These are phyloP conservation scores for Copidosoma floridanum DNA, from an alignment of 1,140 invertebrate species.

Conservation along the genomic window DNA sequence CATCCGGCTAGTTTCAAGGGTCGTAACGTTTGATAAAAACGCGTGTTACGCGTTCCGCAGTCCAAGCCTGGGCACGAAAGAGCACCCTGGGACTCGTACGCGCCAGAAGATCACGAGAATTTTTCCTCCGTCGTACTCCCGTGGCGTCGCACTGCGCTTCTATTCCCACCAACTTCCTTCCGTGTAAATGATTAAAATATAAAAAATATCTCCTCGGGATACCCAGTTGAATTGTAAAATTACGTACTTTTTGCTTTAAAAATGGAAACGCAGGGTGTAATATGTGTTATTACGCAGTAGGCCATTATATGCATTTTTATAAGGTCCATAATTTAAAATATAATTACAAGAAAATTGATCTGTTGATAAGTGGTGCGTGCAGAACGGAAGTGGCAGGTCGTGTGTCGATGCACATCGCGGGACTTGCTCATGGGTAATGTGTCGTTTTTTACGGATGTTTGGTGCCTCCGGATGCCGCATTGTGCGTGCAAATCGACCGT, in stretches of 20 bases:
- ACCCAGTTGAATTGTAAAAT: neutral
- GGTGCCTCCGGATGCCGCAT: neutral
- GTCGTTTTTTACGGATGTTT: conserved; percentile 15
- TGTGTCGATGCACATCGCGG: conserved; percentile 23
- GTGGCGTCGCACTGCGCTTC: no score
- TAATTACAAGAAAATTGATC: no score
- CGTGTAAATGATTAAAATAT: conserved; percentile 19
- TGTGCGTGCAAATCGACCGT: conserved; percentile 5
- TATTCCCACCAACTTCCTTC: no score
- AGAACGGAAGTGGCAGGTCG: conserved; percentile 31
- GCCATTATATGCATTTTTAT: no score
- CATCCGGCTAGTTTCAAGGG: conserved; percentile 52
- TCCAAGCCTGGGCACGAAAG: conserved; percentile 48
- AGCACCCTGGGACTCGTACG: conserved; percentile 51
- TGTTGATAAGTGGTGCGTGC: conserved; percentile 19
- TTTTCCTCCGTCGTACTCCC: conserved; percentile 41
- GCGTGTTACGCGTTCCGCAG: conserved; percentile 55
- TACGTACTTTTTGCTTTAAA: neutral
- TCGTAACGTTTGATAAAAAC: conserved; percentile 59
- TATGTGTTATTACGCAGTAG: no score
- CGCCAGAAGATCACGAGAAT: conserved; percentile 54
- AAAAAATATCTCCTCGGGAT: neutral
- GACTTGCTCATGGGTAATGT: conserved; percentile 3
- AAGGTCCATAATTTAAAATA: no score
- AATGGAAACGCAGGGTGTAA: neutral